These are phyloP conservation scores for Labroides dimidiatus DNA, from an alignment of 2,797 vertebrate genomes.

Conservation along the genomic window DNA sequence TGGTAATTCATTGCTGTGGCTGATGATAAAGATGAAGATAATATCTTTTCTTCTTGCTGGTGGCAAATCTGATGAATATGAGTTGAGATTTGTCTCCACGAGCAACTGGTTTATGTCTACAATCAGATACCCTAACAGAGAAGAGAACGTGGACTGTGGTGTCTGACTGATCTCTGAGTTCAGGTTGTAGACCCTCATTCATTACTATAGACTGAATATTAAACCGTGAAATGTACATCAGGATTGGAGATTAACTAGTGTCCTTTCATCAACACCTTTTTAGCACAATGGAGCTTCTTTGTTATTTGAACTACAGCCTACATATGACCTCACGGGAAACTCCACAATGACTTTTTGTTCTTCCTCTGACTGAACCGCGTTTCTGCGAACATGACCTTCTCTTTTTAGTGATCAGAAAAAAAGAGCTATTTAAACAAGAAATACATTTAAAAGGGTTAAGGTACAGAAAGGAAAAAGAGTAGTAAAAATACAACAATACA, in stretches of 20 bases:
- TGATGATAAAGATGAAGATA: constrained; percentile 56
- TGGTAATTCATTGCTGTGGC: constrained; percentile 55
- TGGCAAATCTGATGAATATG: constrained; percentile 43
- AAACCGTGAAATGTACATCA: not conserved
- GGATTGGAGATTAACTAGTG: not conserved
- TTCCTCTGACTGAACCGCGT: constrained; percentile 20
- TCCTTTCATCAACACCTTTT: constrained; percentile 1
- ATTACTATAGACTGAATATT: not conserved
- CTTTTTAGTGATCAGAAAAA: not conserved
- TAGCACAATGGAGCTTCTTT: not conserved
- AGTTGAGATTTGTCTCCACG: not conserved
- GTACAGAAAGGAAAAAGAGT: not conserved
- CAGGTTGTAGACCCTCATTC: constrained; percentile 3
- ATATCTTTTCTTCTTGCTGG: constrained; percentile 44
- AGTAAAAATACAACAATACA: too few species aligned
- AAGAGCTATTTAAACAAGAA: too few species aligned
- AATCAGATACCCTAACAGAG: constrained; percentile 12
- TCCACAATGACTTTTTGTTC: constrained; percentile 46
- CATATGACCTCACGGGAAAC: constrained; percentile 70
- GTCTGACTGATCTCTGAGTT: constrained; percentile 16
- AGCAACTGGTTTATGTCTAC: not conserved
- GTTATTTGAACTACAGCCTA: constrained; percentile 17
- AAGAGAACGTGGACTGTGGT: constrained; percentile 24
- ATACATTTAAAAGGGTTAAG: too few species aligned
- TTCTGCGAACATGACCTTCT: not conserved